Percentiles rank a stretch among this genome's conserved stretches.
Evolutionary conservation across 2,888 invertebrate species (phyloP).

Genomic region (Thereva unica): DNA sequence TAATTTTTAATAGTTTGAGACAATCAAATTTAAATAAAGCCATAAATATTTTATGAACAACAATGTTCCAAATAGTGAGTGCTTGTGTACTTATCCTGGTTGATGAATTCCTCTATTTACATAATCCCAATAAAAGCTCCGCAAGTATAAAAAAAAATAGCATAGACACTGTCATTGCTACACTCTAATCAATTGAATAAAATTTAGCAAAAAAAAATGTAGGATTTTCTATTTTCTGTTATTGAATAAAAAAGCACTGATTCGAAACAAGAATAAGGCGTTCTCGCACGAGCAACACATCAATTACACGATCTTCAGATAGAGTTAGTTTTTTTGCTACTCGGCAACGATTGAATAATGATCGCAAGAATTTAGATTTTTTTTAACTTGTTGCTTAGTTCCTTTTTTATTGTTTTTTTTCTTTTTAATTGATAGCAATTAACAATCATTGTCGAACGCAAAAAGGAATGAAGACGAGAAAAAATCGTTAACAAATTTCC

Average conservation of each 20-base stretch:
- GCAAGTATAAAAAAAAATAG: background rate
- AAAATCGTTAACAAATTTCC: slow-evolving; percentile 13
- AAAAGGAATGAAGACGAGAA: background rate
- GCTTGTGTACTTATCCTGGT: slow-evolving; percentile 31
- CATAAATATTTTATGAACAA: no score
- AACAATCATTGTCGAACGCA: background rate
- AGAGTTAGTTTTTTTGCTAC: no score
- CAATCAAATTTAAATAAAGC: no score
- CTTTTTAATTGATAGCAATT: slow-evolving; percentile 17
- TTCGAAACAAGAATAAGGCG: no score
- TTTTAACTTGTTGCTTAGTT: background rate
- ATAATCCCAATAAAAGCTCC: slow-evolving; percentile 16
- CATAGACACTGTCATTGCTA: slow-evolving; percentile 2
- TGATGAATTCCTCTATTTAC: slow-evolving; percentile 7
- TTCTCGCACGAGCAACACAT: no score
- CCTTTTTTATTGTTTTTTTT: background rate
- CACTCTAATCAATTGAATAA: no score
- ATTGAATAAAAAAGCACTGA: no score
- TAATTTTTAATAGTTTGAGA: no score
- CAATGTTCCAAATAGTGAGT: background rate
- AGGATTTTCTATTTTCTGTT: no score
- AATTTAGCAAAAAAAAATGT: no score
- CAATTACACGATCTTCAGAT: no score
- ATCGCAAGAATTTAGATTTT: background rate
- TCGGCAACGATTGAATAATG: no score